Percentiles rank a stretch among this genome's conserved stretches.
These are phyloP conservation scores for Lytechinus pictus DNA, from an alignment of 35 echinoderm and acorn worm species.

Conservation along the genomic window DNA sequence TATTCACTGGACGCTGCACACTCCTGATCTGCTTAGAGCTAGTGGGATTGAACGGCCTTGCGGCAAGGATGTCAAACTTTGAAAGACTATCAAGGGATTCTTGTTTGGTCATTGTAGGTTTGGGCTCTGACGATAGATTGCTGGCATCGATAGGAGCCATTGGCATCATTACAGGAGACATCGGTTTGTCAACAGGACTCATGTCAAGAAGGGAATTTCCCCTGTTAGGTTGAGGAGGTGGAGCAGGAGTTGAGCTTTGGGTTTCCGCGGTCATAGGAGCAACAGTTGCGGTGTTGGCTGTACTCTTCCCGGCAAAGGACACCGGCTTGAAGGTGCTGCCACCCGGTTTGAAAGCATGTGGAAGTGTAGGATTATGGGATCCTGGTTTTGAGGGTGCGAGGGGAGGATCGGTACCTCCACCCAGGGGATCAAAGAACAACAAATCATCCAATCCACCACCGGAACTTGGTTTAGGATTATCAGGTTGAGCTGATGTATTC, in stretches of 20 bases:
- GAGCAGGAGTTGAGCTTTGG: background rate
- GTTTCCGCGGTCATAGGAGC: conserved; percentile 24
- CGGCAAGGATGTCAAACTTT: conserved; percentile 62
- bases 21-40: conserved; percentile 62
- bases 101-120: conserved; percentile 39
- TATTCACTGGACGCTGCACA: conserved; percentile 61
- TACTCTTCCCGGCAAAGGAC: conserved; percentile 55
- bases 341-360: conserved; percentile 51
- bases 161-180: conserved; percentile 54
- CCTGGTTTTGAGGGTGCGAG: conserved; percentile 2
- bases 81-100: conserved; percentile 55
- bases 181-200: conserved; percentile 69
- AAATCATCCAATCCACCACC: conserved; percentile 66
- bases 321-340: conserved; percentile 60
- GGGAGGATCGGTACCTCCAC: conserved; percentile 41
- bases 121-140: background rate
- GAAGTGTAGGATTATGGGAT: conserved; percentile 25
- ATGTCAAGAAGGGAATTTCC: conserved; percentile 65
- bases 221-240: conserved; percentile 29
- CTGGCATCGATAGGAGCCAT: background rate
- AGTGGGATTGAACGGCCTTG: conserved; percentile 61
- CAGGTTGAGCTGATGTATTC: conserved; percentile 69
- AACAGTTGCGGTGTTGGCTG: conserved; percentile 12
- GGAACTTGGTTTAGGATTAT: conserved; percentile 49
- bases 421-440: conserved; percentile 80